A percentile compares a stretch with the other conserved stretches of the same genome.
phyloP scores from a whole-genome alignment of 2,113 vertebrate genomes.

The Spilogale gracilis region DNA sequence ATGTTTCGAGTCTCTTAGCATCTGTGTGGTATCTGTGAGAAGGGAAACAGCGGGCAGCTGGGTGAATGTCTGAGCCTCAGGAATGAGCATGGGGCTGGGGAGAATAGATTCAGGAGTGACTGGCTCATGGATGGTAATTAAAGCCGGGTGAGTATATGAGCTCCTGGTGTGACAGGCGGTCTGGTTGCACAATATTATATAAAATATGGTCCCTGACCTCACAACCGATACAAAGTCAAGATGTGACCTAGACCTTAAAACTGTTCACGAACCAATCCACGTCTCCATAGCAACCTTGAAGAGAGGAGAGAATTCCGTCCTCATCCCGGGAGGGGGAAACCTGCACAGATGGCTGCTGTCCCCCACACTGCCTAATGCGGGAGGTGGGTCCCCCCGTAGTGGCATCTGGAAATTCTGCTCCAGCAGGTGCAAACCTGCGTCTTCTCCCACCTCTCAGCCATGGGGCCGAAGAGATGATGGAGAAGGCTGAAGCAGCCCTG shows the following conservation, averaged over 20 bases:
- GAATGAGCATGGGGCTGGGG: neutral
- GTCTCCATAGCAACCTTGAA: constrained; percentile 76
- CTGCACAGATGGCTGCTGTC: constrained; percentile 42
- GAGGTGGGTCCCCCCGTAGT: neutral
- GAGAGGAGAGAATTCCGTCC: constrained; percentile 36
- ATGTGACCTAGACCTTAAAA: constrained; percentile 70
- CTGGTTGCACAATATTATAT: neutral
- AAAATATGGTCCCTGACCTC: constrained; percentile 68
- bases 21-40: neutral
- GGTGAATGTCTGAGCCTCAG: neutral
- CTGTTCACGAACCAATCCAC: constrained; percentile 57
- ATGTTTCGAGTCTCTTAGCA: neutral
- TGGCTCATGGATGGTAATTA: neutral
- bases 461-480: rapidly evolving
- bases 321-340: constrained; percentile 9
- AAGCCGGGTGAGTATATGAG: rapidly evolving
- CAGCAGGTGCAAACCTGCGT: neutral
- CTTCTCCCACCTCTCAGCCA: neutral
- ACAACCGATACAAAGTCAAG: constrained; percentile 49
- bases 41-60: neutral
- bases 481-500: neutral
- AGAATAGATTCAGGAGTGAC: neutral
- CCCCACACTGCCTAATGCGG: neutral
- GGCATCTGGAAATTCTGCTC: neutral
- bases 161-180: neutral